Conservation (phyloP, 2,888 invertebrate genomes). For the Rotaria socialis region DNA sequence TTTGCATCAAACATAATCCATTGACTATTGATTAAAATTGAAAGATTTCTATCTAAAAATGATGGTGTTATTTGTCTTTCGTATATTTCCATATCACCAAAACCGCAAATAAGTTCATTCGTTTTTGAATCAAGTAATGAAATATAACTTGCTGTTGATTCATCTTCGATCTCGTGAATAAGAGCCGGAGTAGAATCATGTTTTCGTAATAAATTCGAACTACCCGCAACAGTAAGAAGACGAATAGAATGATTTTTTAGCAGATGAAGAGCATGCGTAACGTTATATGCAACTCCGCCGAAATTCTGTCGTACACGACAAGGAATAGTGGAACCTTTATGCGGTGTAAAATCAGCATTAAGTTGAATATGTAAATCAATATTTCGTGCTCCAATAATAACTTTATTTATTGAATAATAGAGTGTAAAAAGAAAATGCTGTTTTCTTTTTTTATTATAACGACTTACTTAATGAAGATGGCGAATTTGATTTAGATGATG, state of each 20-base stretch:
- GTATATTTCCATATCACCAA: slow-evolving; percentile 81
- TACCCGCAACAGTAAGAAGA: slow-evolving; percentile 74
- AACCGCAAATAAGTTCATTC: slow-evolving; percentile 75
- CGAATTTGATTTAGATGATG: slow-evolving; percentile 46
- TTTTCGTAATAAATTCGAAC: slow-evolving; percentile 50
- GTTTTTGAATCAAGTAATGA: slow-evolving; percentile 68
- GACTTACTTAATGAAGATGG: neutral
- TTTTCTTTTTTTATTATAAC: neutral
- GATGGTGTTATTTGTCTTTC: slow-evolving; percentile 66
- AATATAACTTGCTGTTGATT: slow-evolving; percentile 70
- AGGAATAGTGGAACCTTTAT: slow-evolving; percentile 40
- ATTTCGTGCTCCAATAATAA: slow-evolving; percentile 44
- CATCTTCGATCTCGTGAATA: slow-evolving; percentile 19
- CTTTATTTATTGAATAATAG: slow-evolving; percentile 6
- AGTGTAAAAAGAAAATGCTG: neutral
- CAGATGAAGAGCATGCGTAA: slow-evolving; percentile 77
- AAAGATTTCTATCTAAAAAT: slow-evolving; percentile 47
- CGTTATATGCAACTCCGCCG: slow-evolving; percentile 88
- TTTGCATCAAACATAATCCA: slow-evolving; percentile 44
- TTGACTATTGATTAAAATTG: slow-evolving; percentile 5
- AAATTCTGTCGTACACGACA: slow-evolving; percentile 47
- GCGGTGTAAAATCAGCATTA: slow-evolving; percentile 3
- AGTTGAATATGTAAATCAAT: slow-evolving; percentile 42
- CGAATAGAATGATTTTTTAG: slow-evolving; percentile 66
- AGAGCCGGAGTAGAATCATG: neutral